Conservation (phyloP, 2,113 vertebrate genomes). For the Ia io region DNA sequence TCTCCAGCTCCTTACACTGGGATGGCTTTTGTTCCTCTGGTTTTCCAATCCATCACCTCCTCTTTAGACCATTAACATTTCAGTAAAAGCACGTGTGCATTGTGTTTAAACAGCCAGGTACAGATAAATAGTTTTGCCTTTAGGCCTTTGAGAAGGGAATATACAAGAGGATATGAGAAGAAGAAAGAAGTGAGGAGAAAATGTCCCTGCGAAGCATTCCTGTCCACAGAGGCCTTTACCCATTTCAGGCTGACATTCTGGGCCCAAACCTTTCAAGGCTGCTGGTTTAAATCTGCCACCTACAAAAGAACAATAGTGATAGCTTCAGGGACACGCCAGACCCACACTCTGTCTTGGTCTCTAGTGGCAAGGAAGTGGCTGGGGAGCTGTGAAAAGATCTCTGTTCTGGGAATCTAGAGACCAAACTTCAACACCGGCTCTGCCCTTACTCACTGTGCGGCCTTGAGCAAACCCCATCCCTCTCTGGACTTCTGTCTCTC, state of each 20-base stretch:
- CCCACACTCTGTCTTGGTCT: background rate
- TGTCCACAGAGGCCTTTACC: background rate
- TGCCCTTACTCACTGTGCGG: background rate
- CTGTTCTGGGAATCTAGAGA: background rate
- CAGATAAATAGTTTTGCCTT: conserved; percentile 53
- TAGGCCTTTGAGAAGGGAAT: conserved; percentile 45
- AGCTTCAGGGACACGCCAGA: background rate
- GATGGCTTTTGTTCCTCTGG: background rate
- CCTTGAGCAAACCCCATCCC: background rate
- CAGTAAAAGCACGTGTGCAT: background rate
- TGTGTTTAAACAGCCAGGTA: conserved; percentile 59
- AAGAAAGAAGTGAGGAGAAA: background rate
- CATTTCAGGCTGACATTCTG: background rate
- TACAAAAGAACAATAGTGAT: background rate
- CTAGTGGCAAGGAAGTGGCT: background rate
- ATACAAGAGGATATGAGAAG: conserved; percentile 10
- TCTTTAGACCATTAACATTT: conserved; percentile 45
- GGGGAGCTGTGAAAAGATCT: background rate
- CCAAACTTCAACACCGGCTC: background rate
- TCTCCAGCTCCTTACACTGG: background rate
- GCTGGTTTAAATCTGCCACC: background rate
- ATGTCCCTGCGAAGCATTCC: background rate
- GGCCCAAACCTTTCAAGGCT: background rate
- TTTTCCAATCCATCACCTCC: conserved; percentile 10
- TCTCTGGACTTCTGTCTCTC: background rate